These are phyloP conservation scores for Kudoa iwatai DNA, from an alignment of 30 jellyfish, hydroid and myxozoan genomes.

Conservation along the genomic window DNA sequence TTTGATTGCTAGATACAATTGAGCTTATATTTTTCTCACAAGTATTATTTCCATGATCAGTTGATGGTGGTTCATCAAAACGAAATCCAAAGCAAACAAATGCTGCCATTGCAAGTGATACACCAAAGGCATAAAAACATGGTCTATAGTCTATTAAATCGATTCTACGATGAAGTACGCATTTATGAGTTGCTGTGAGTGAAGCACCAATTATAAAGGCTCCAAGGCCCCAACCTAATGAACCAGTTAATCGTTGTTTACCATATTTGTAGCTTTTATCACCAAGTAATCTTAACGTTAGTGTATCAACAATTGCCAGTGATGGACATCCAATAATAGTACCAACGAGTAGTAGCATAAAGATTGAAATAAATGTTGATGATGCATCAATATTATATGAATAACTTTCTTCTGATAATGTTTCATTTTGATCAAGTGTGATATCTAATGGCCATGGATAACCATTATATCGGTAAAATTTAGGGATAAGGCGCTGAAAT, in stretches of 20 bases:
- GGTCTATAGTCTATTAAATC: conserved; percentile 82
- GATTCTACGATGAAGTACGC: conserved; percentile 22
- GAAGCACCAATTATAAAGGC: conserved; percentile 97
- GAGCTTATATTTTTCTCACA: not conserved
- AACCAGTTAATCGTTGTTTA: conserved; percentile 70
- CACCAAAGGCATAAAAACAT: conserved; percentile 66
- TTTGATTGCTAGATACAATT: conserved; percentile 28
- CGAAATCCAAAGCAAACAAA: conserved; percentile 22
- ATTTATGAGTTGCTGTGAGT: conserved; percentile 55
- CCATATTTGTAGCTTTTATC: conserved; percentile 84
- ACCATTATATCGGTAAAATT: conserved; percentile 19
- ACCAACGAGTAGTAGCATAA: conserved; percentile 48
- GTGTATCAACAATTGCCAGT: conserved; percentile 77
- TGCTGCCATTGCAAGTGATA: conserved; percentile 36
- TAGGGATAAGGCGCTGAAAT: too few relatives aligned
- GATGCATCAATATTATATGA: conserved; percentile 30
- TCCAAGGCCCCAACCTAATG: conserved; percentile 96
- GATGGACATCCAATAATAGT: conserved; percentile 71
- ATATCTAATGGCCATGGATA: conserved; percentile 95
- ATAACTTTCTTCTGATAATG: conserved; percentile 1
- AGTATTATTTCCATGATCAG: not conserved
- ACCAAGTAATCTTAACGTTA: conserved; percentile 64
- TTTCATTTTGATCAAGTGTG: conserved; percentile 8
- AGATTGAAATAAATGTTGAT: conserved; percentile 35
- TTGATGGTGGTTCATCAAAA: conserved; percentile 11